These are phyloP conservation scores for Carassius gibelio DNA, from an alignment of 2,113 vertebrate species.

Conservation along the genomic window DNA sequence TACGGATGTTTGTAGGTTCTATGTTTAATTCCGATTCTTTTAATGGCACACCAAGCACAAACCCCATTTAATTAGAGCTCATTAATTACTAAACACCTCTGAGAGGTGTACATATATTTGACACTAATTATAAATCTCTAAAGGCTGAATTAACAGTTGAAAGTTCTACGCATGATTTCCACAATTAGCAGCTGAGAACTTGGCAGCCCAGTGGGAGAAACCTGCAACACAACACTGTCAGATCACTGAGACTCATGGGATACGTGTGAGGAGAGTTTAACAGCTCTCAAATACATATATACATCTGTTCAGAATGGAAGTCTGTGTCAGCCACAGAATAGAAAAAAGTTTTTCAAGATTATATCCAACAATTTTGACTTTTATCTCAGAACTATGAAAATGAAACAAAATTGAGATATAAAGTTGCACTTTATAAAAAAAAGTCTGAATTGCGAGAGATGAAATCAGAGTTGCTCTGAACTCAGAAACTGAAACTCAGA, in stretches of 20 bases:
- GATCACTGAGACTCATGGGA: conserved; percentile 31
- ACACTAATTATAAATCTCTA: conserved; percentile 28
- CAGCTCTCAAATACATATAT: background rate
- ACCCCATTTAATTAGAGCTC: background rate
- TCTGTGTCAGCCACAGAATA: background rate
- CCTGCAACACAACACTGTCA: conserved; percentile 12
- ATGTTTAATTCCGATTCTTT: background rate
- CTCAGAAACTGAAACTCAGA: no score
- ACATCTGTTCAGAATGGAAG: background rate
- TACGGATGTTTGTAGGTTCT: background rate
- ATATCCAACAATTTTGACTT: no score
- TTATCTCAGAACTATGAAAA: no score
- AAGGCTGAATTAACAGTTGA: background rate
- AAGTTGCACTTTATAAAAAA: no score
- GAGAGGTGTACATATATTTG: conserved; percentile 14
- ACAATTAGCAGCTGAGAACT: background rate
- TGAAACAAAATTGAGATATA: no score
- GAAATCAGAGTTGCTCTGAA: no score
- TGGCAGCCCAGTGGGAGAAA: conserved; percentile 11
- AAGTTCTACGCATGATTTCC: conserved; percentile 13
- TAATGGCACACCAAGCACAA: background rate
- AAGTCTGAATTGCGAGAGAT: no score
- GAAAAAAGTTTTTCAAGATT: no score
- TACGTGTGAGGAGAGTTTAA: background rate
- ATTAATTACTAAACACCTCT: background rate